Evolutionary conservation across 2,888 invertebrate genomes (phyloP), one percentile per base, ranked within the genome.

Genomic region (Agrochola lychnidis): DNA sequence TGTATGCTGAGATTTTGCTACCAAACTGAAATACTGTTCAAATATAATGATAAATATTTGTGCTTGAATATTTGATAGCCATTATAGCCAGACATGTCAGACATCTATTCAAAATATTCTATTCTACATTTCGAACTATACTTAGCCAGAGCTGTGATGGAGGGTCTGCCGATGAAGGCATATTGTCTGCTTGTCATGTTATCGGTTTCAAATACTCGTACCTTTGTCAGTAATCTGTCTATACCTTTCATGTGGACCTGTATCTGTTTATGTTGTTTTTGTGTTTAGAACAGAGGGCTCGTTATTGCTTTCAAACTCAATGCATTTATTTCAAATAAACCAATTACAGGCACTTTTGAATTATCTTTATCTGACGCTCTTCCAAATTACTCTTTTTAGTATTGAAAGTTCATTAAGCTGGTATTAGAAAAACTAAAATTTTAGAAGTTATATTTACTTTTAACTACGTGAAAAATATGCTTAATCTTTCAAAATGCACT

Each of bases 181-280:
- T 75, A 82, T 82, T 86, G 87, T 86, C 63, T 82, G 73, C 78
- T 61, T 78, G 80, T 84, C 87, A 84, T 80, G 74, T 78, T 86
- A 86, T 82, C 79, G 73, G 70, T 76, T 67, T 70, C 66, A 64
- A 82, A 61, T 72, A 71, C 84, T 69, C 73, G 45, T 75, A 70
- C 84, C 87, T 84, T 77, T 86, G 73, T 84, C 76, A 82, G 73
- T 78, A 77, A 82, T 84, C 79, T 78, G 78, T 86, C 73, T 67
- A 67, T 84, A 70, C 74, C 74, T 73, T 80, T 80, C 57, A 82
- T 71, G 63, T 70, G 45, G 57, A 30, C 36, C 42, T 70, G 59
- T 62, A 9, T 69, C 42, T 79, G 57, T 66, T 62, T 71, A 69
- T 70, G 70, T 73, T 73, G 77, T 78, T 62, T 76, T 67, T 62